phyloP scores from a whole-genome alignment of 2,113 vertebrate genomes.

The Myiozetetes cayanensis region DNA sequence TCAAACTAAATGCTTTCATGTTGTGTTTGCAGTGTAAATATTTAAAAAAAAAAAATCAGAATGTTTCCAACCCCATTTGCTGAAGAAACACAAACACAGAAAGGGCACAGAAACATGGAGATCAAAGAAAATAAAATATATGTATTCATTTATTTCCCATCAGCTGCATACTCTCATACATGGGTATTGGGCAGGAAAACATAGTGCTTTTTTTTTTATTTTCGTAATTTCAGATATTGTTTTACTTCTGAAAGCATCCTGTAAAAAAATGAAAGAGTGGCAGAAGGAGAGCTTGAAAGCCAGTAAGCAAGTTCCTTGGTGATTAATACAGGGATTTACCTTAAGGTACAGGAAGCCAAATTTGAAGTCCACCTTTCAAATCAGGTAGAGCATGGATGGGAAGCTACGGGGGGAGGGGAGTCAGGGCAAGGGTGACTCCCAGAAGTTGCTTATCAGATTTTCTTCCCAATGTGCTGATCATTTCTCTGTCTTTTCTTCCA shows the following conservation, averaged over 20 bases:
- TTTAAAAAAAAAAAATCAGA: not conserved
- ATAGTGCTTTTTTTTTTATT: not conserved
- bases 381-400: not conserved
- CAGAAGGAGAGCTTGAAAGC: not conserved
- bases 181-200: not conserved
- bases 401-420: not conserved
- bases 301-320: not conserved
- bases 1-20: slow-evolving; percentile 15
- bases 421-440: rapidly evolving
- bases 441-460: not conserved
- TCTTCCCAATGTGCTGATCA: not conserved
- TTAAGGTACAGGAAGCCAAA: not conserved
- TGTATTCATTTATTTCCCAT: not conserved
- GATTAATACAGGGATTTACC: not conserved
- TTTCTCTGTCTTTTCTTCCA: not conserved
- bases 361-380: not conserved
- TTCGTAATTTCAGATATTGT: not conserved
- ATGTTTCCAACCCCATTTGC: not conserved
- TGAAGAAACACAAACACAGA: slow-evolving; percentile 11
- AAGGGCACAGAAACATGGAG: not conserved
- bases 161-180: not conserved
- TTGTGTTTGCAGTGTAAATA: slow-evolving; percentile 28
- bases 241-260: not conserved
- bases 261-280: not conserved
- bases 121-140: not conserved